Base-by-base conservation (phyloP, 2,797 vertebrate genomes). In the Acropternis orthonyx region DNA sequence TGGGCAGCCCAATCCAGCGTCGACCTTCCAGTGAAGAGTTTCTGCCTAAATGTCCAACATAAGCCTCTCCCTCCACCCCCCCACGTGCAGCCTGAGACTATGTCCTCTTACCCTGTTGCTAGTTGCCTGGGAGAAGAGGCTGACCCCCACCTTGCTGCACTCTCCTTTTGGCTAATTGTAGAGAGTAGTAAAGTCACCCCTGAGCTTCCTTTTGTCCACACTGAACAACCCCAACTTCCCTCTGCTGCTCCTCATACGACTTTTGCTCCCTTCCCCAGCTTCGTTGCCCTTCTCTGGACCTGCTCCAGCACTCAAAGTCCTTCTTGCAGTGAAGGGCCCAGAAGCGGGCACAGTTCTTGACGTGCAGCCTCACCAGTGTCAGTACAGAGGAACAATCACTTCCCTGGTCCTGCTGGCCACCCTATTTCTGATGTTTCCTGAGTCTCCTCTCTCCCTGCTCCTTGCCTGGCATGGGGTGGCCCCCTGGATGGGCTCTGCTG, bases 311-410 rank as follows among this genome's bases (percentile, higher is more conserved):
- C 8, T 48, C 54, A 9, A 4, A 12, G 77, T 41, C 41, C 22
- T 61, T 68, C 22, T 32, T 56, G 16, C 0, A 0, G 8, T 0
- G 2, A 24, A 27, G 11, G 23, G 16, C 36, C 36, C 49, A 56
- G 71, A 55, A n/a, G 2, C 28, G 63, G 10, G n/a, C 5, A 43
- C 10, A 56, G 7, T 6, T 17, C 20, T 14, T 12, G 23, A 56
- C 19, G 10, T 55, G 22, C 12, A 22, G 48, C 63, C 48, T 41
- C 27, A 10, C 7, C 19, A 32, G 19, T 76, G 32, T 23, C 9
- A 23, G 26, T 7, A 10, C 51, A 22, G 22, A 19, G 27, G 19
- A 26, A 41, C 8, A 32, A 32, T 68, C 39, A 20, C 23, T 28
- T 30, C 22, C 12, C 48, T 10, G 26, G 22, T 41, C 12, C 55